phyloP scores from a whole-genome alignment of 2,888 invertebrate species.

The Invenusta paracnida region DNA sequence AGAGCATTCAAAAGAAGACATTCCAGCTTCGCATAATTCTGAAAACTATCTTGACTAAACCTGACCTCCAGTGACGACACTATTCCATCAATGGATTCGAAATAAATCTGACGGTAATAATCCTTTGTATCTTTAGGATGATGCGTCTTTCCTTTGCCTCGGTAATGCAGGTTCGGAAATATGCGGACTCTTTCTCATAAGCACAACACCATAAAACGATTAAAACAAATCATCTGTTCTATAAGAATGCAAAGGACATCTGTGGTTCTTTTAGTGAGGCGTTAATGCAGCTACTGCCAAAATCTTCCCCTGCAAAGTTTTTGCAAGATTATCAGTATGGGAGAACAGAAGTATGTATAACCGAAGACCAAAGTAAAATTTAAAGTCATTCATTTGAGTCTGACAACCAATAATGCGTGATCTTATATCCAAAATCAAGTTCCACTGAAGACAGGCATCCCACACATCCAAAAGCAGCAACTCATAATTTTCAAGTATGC shows the following conservation, averaged over 20 bases:
- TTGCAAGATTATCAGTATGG: background rate
- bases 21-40: conserved; percentile 14
- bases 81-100: background rate
- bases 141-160: conserved; percentile 12
- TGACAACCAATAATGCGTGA: conserved; percentile 18
- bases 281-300: background rate
- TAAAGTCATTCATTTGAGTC: conserved; percentile 14
- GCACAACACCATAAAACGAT: conserved; percentile 17
- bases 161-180: conserved; percentile 7
- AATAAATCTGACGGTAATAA: background rate
- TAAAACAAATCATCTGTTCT: conserved; percentile 25
- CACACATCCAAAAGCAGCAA: background rate
- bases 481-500: background rate
- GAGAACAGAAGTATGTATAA: conserved; percentile 17
- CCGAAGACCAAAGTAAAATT: background rate
- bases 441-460: background rate
- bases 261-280: conserved; percentile 19
- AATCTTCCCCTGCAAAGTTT: conserved; percentile 15
- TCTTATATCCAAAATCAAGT: background rate
- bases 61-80: conserved; percentile 13
- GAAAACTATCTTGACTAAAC: conserved; percentile 15
- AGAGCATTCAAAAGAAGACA: conserved; percentile 22
- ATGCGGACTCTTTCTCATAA: background rate
- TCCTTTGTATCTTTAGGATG: conserved; percentile 12
- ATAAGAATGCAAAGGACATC: conserved; percentile 5